These are phyloP conservation scores for Drosophila bocki DNA, from an alignment of 1,140 invertebrate genomes.

Conservation along the genomic window DNA sequence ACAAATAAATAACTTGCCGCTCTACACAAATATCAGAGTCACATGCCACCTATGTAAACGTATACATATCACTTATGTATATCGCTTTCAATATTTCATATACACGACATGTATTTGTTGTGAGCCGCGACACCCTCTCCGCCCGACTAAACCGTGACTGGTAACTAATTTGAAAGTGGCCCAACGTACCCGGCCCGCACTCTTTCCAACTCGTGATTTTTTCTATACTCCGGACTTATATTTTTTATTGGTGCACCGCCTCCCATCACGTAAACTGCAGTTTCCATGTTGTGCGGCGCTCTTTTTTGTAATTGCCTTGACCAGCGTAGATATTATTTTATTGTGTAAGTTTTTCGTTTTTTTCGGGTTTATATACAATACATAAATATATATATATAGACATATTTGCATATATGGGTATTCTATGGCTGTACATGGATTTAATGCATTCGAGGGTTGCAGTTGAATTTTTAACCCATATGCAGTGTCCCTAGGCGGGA, in stretches of 20 bases:
- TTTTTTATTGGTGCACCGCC: slow-evolving; percentile 35
- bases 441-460: slow-evolving; percentile 70
- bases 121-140: background rate
- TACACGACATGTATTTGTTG: slow-evolving; percentile 39
- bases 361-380: slow-evolving; percentile 25
- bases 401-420: slow-evolving; percentile 1
- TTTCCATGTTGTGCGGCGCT: slow-evolving; percentile 25
- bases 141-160: slow-evolving; percentile 50
- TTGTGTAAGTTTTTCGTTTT: slow-evolving; percentile 19
- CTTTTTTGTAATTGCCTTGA: slow-evolving; percentile 78
- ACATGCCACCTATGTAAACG: slow-evolving; percentile 25
- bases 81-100: slow-evolving; percentile 59
- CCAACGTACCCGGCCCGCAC: slow-evolving; percentile 1
- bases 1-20: slow-evolving; percentile 42
- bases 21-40: slow-evolving; percentile 23
- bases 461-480: slow-evolving; percentile 35
- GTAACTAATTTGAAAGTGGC: slow-evolving; percentile 72
- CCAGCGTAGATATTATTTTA: slow-evolving; percentile 56
- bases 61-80: slow-evolving; percentile 47
- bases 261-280: slow-evolving; percentile 44
- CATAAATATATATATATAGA: slow-evolving; percentile 1
- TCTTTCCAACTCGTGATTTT: slow-evolving; percentile 26
- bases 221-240: slow-evolving; percentile 44
- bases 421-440: slow-evolving; percentile 55
- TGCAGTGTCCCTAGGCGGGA: slow-evolving; percentile 17